Base-by-base conservation (phyloP, 2,888 invertebrate species). In the Leucophenga montana region DNA sequence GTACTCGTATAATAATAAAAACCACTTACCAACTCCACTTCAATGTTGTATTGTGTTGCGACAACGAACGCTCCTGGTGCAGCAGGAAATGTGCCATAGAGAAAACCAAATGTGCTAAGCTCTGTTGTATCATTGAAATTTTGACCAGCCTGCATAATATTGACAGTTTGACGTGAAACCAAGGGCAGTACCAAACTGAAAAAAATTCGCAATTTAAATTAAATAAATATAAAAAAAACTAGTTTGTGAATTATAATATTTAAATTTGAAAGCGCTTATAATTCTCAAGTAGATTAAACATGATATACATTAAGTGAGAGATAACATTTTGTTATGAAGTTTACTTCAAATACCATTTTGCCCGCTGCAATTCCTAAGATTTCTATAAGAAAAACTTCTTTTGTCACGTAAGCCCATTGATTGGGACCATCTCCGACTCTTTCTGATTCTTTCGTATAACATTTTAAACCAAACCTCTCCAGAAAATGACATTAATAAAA, bases 1-100 rank as follows among this genome's bases (percentile, higher is more conserved):
- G 44, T 62, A 48, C 3, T 13, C 14, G 3, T 46, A 53, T 50
- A 50, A 14, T n/a, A 1, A 50, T 50, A n/a, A 54, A n/a, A n/a
- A 0, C 0, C 68, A 87, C 90, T 90, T 87, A 96, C 96, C 91
- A 97, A 90, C 89, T 97, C 97, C 70, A 95, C 92, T 86, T 96
- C 96, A 67, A 96, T 89, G 76, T 93, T 92, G 86, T 97, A 97
- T 75, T 96, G 93, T 54, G 95, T 92, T 0, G 98, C 96, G 88
- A 97, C 97, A 3, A 98, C 96, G 87, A 98, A 97, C 0, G 97
- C 95, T n/a, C 96, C 96, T 0, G 98, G 98, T 0, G 98, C 98
- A 0, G 97, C 94, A 0, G 98, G 98, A 88, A 98, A 95, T 0
- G 97, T 97, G 68, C 98, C 98, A 86, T 98, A 98, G 0, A 98